Evolutionary conservation across 2,113 vertebrate genomes (phyloP).

Genomic region (Lepidothrix coronata): DNA sequence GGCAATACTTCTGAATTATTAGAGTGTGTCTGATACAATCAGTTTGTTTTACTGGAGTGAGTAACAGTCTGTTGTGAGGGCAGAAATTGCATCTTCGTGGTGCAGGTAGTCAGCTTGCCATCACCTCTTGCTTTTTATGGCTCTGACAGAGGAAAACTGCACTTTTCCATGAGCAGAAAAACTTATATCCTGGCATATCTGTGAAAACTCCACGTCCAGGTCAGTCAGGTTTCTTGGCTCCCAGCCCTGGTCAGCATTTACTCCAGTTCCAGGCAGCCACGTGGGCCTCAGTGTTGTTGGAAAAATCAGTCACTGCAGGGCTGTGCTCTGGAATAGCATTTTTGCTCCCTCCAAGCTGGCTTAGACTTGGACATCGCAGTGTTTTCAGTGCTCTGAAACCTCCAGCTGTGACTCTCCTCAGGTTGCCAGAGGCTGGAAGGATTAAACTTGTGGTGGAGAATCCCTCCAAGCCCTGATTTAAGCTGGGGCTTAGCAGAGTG

Average conservation of each 20-base stretch:
- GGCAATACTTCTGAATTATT: neutral
- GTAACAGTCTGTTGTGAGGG: neutral
- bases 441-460: neutral
- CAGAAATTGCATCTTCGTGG: neutral
- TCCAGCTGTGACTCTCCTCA: neutral
- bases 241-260: neutral
- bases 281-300: neutral
- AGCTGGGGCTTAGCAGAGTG: neutral
- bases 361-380: neutral
- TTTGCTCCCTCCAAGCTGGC: neutral
- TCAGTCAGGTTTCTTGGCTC: slow-evolving; percentile 5
- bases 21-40: neutral
- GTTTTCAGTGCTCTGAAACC: neutral
- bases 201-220: neutral
- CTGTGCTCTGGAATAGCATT: neutral
- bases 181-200: neutral
- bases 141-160: neutral
- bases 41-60: slow-evolving; percentile 2
- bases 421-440: neutral
- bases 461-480: neutral
- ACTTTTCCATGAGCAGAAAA: neutral
- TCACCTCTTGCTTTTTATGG: neutral
- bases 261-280: slow-evolving; percentile 18
- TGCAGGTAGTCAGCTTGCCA: neutral
- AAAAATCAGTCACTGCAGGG: neutral